Conservation (phyloP, 64 coral and sea anemone species). For the Anthopleura sola region DNA sequence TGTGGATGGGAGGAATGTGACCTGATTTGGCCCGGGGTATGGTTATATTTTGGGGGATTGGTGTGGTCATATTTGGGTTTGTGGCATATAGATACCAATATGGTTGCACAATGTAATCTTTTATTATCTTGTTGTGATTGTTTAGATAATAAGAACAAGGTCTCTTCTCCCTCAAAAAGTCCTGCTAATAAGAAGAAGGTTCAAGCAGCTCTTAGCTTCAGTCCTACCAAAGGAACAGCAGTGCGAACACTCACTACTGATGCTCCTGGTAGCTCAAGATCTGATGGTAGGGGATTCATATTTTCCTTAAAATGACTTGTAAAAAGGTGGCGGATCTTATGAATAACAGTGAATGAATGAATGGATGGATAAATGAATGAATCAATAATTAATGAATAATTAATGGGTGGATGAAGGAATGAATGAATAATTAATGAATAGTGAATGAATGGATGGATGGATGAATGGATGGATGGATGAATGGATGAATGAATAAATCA, state of each 20-base stretch:
- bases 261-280: background rate
- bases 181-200: constrained; percentile 62
- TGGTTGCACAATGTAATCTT: too few species aligned
- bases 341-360: background rate
- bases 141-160: background rate
- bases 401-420: background rate
- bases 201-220: constrained; percentile 53
- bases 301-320: background rate
- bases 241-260: constrained; percentile 1
- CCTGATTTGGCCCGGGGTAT: too few species aligned
- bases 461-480: too few species aligned
- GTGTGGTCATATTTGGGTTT: too few species aligned
- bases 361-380: background rate
- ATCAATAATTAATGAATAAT: too few species aligned
- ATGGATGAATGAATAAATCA: too few species aligned
- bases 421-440: too few species aligned
- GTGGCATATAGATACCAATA: too few species aligned
- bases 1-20: too few species aligned
- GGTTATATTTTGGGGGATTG: too few species aligned
- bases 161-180: constrained; percentile 14
- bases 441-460: too few species aligned
- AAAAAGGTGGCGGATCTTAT: background rate
- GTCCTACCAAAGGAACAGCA: constrained; percentile 37
- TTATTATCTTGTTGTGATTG: background rate
- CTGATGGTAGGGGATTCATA: background rate